phyloP scores from a whole-genome alignment of 2,113 vertebrate species.

The Ptilonorhynchus violaceus region DNA sequence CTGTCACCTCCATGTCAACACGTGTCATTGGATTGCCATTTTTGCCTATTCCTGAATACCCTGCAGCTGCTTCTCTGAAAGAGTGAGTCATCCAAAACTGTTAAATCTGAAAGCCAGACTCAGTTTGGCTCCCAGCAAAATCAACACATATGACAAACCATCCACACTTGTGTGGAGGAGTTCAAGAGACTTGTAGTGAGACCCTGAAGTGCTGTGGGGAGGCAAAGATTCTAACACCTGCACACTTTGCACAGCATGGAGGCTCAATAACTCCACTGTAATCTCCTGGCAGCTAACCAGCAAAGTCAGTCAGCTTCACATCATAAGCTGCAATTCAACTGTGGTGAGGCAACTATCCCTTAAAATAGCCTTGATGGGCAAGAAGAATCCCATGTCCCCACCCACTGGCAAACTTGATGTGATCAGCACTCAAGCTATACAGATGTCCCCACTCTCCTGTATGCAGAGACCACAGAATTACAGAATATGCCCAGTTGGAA shows the following conservation, averaged over 20 bases:
- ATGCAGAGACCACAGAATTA: background rate
- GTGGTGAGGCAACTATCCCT: background rate
- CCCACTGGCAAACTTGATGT: background rate
- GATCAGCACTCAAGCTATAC: background rate
- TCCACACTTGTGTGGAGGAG: background rate
- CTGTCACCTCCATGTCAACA: fast-evolving
- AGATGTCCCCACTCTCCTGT: background rate
- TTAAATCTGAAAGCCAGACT: constrained; percentile 3
- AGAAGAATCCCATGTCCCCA: background rate
- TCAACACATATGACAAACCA: background rate
- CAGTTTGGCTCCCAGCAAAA: background rate
- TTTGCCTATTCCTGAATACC: background rate
- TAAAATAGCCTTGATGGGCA: background rate
- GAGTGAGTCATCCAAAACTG: constrained; percentile 12
- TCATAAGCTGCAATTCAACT: background rate
- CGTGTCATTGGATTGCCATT: background rate
- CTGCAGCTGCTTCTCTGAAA: constrained; percentile 31
- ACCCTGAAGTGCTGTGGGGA: background rate
- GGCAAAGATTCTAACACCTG: background rate
- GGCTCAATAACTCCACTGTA: background rate
- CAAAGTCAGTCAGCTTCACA: fast-evolving
- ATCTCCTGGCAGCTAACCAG: background rate
- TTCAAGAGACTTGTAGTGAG: background rate
- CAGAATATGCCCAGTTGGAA: background rate
- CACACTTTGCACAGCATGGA: background rate